phyloP scores from a whole-genome alignment of 2,797 vertebrate genomes.

The Manis crassicaudata region DNA sequence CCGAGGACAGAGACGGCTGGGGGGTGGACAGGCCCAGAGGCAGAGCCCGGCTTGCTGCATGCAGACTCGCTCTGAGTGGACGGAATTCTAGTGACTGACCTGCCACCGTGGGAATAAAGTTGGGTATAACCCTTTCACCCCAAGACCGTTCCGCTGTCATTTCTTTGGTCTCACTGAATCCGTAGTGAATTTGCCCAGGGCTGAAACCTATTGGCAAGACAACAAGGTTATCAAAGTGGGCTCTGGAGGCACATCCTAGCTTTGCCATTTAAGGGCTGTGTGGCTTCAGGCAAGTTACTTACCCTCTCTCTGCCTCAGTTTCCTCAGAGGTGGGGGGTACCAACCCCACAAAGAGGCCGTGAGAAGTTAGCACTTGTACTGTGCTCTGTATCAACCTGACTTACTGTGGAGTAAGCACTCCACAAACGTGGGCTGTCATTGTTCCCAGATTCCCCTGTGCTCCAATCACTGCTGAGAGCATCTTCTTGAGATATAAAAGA shows the following conservation, averaged over 20 bases:
- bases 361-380: neutral
- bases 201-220: too few species aligned
- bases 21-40: too few species aligned
- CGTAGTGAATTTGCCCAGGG: too few species aligned
- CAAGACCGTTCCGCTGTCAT: too few species aligned
- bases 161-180: too few species aligned
- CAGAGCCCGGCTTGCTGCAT: too few species aligned
- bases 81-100: too few species aligned
- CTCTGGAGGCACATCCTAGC: neutral
- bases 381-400: neutral
- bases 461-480: neutral
- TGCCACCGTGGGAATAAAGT: too few species aligned
- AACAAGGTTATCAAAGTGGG: neutral
- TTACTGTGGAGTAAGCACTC: neutral
- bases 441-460: neutral
- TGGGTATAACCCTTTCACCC: too few species aligned
- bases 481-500: neutral
- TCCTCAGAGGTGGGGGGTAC: neutral
- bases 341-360: neutral
- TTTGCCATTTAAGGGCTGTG: neutral
- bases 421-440: fast-evolving
- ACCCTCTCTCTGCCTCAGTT: neutral
- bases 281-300: neutral
- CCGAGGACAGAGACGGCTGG: too few species aligned
- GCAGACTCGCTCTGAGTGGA: too few species aligned